Conservation (phyloP, 2,888 invertebrate genomes). For the Psylliodes chrysocephalus region DNA sequence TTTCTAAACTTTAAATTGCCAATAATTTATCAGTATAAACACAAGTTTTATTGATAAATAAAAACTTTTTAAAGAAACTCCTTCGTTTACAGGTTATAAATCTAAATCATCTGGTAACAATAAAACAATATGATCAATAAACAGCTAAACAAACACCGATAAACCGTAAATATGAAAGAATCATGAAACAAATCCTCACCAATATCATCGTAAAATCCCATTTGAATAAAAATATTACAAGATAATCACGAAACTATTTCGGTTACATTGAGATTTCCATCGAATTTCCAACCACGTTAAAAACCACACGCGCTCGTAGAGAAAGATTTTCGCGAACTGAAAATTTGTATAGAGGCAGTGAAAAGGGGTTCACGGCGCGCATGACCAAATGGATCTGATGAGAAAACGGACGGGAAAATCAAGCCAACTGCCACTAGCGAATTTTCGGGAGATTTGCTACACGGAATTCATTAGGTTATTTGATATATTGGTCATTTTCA, state of each 20-base stretch:
- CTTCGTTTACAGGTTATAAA: not conserved
- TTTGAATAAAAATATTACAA: not conserved
- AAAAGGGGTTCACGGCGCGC: not conserved
- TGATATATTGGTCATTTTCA: no score
- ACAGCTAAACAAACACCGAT: not conserved
- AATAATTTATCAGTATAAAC: no score
- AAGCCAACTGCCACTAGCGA: not conserved
- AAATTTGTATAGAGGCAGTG: not conserved
- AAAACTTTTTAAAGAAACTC: no score
- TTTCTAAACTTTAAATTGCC: no score
- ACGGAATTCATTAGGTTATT: no score
- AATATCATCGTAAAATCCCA: not conserved
- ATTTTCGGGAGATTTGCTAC: no score
- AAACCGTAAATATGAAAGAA: not conserved
- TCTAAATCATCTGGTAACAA: not conserved
- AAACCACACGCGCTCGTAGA: slow-evolving; percentile 3
- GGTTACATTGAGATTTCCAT: slow-evolving; percentile 2
- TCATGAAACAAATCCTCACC: slow-evolving; percentile 12
- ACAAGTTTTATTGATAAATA: no score
- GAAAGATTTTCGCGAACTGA: slow-evolving; percentile 15
- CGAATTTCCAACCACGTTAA: slow-evolving; percentile 4
- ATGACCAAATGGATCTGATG: not conserved
- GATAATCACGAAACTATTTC: not conserved
- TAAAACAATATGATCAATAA: not conserved
- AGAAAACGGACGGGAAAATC: not conserved